Percentiles rank a stretch among this genome's conserved stretches.
phyloP scores from a whole-genome alignment of 2,888 invertebrate genomes.

The Alloscopus bannaensis region DNA sequence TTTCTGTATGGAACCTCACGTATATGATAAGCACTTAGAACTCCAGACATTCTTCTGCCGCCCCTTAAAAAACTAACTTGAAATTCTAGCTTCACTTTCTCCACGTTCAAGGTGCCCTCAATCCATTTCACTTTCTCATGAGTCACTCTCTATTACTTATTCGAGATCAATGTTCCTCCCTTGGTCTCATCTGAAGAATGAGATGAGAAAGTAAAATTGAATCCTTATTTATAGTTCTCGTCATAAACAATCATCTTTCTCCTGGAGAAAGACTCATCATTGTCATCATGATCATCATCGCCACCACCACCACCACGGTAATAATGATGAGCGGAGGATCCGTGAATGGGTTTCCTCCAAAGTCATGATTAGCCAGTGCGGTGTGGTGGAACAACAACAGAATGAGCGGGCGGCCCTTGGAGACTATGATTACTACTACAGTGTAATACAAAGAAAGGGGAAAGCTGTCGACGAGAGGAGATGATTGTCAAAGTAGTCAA shows the following conservation, averaged over 20 bases:
- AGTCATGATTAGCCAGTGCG: conserved; percentile 55
- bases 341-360: conserved; percentile 26
- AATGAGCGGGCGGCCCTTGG: conserved; percentile 57
- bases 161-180: too few species aligned
- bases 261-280: conserved; percentile 45
- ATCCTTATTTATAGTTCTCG: conserved; percentile 51
- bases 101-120: too few species aligned
- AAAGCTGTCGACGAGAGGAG: conserved; percentile 60
- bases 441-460: conserved; percentile 59
- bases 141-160: too few species aligned
- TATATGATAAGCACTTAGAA: conserved; percentile 62
- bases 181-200: too few species aligned
- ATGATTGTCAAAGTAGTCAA: conserved; percentile 72
- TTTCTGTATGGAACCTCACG: conserved; percentile 45
- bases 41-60: conserved; percentile 44
- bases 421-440: conserved; percentile 58
- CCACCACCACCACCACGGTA: conserved; percentile 1
- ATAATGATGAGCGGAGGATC: conserved; percentile 31
- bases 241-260: conserved; percentile 59
- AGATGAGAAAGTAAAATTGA: conserved; percentile 24
- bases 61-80: background rate
- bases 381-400: conserved; percentile 59
- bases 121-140: too few species aligned
- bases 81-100: background rate
- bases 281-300: conserved; percentile 7